Evolutionary conservation across 2,888 invertebrate genomes (phyloP).

Genomic region (Frankliniella intonsa): DNA sequence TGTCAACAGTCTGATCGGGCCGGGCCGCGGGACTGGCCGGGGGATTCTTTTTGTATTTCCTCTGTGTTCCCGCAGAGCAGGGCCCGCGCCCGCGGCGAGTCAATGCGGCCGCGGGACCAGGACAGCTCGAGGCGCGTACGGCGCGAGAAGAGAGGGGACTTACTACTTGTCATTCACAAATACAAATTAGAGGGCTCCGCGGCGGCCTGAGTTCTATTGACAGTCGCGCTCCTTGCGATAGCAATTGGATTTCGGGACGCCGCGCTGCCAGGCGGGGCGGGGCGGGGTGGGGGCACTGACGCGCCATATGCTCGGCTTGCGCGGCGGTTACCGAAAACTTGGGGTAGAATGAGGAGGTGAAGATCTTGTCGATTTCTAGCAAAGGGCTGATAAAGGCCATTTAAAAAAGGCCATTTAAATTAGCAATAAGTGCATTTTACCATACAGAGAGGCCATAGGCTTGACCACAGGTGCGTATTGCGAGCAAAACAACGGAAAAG

Average conservation of each 20-base stretch:
- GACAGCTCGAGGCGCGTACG: not conserved
- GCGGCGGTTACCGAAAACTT: not conserved
- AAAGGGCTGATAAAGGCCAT: too few relatives aligned
- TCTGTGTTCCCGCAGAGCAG: not conserved
- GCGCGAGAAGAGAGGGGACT: not conserved
- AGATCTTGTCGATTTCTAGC: not conserved
- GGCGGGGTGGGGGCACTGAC: not conserved
- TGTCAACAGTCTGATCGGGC: not conserved
- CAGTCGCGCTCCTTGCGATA: not conserved
- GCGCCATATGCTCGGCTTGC: not conserved
- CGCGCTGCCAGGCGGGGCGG: not conserved
- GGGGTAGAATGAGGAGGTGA: not conserved
- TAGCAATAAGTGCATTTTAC: too few relatives aligned
- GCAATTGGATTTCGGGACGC: too few relatives aligned
- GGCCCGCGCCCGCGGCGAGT: not conserved
- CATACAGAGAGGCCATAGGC: too few relatives aligned
- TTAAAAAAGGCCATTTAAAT: too few relatives aligned
- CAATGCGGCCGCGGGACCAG: not conserved
- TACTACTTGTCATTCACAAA: not conserved
- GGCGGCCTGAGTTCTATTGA: not conserved
- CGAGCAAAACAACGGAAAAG: too few relatives aligned
- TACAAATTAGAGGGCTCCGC: not conserved
- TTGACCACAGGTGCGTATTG: too few relatives aligned
- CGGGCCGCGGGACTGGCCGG: not conserved
- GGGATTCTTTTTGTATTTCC: not conserved